Percentiles rank a stretch among this genome's conserved stretches.
These are phyloP conservation scores for Colinus virginianus DNA, from an alignment of 2,113 vertebrate species.

Conservation along the genomic window DNA sequence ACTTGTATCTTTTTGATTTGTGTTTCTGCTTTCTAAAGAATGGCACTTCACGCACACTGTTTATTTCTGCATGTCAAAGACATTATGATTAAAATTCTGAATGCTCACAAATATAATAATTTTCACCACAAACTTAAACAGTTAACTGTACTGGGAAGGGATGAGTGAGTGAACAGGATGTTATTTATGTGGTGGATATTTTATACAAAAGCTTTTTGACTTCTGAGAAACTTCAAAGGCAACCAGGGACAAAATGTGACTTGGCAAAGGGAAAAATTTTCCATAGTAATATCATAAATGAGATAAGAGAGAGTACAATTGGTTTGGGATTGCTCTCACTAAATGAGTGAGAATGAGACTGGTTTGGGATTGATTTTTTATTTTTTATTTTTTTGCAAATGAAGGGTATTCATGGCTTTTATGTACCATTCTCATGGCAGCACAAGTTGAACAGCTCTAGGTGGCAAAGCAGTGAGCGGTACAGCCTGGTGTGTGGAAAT, in stretches of 20 bases:
- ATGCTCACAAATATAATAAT: slow-evolving; percentile 11
- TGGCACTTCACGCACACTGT: slow-evolving; percentile 36
- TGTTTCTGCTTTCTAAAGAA: slow-evolving; percentile 53
- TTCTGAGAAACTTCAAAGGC: slow-evolving; percentile 52
- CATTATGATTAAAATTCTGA: slow-evolving; percentile 66
- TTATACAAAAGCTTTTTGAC: background rate
- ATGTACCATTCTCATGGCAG: background rate
- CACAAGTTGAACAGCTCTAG: background rate
- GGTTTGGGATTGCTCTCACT: background rate
- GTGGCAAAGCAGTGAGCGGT: background rate
- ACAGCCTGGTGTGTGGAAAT: background rate
- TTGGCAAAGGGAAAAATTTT: background rate
- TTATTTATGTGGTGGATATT: slow-evolving; percentile 5
- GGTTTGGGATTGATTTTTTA: background rate
- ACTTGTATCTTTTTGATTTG: slow-evolving; percentile 32
- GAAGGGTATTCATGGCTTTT: background rate
- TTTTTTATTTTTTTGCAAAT: background rate
- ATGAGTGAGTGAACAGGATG: background rate
- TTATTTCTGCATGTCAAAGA: slow-evolving; percentile 71
- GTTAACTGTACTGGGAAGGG: background rate
- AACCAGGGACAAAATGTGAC: background rate
- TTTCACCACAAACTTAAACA: background rate
- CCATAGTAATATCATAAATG: background rate
- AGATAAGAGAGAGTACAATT: background rate
- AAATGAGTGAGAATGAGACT: background rate